These are phyloP conservation scores for Melanotaenia duboulayi DNA, from an alignment of 2,113 vertebrate species.

Conservation along the genomic window DNA sequence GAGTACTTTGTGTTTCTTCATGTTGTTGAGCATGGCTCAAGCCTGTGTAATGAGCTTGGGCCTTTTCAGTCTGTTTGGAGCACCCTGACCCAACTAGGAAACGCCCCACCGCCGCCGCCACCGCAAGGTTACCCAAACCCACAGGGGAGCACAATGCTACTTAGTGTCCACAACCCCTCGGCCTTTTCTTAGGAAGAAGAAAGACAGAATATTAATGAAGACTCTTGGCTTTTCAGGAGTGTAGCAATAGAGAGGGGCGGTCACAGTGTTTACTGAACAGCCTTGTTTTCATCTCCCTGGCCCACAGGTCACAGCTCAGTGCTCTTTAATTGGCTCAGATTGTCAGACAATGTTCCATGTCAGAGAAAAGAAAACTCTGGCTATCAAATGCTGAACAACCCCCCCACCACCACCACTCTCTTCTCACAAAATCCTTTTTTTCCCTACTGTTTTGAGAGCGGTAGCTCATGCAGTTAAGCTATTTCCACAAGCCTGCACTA, in stretches of 20 bases:
- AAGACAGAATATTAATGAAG: conserved; percentile 82
- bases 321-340: conserved; percentile 87
- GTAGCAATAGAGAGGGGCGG: conserved; percentile 64
- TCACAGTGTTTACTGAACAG: conserved; percentile 74
- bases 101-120: conserved; percentile 78
- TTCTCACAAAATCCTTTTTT: conserved; percentile 55
- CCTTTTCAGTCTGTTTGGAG: conserved; percentile 85
- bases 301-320: conserved; percentile 74
- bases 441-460: conserved; percentile 53
- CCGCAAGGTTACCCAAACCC: conserved; percentile 80
- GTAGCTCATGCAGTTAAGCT: conserved; percentile 63
- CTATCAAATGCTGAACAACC: conserved; percentile 69
- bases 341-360: conserved; percentile 78
- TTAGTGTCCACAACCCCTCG: conserved; percentile 66
- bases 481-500: conserved; percentile 66
- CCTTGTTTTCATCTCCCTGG: conserved; percentile 70
- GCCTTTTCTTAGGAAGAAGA: conserved; percentile 66
- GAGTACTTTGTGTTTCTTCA: conserved; percentile 84
- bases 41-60: conserved; percentile 87
- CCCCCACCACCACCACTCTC: no score
- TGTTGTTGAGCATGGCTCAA: conserved; percentile 86
- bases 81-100: conserved; percentile 82
- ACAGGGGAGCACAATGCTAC: conserved; percentile 77
- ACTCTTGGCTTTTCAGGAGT: conserved; percentile 70
- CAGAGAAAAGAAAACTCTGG: conserved; percentile 77